Evolutionary conservation across 2,888 invertebrate species (phyloP).

Genomic region (Empis stercorea): DNA sequence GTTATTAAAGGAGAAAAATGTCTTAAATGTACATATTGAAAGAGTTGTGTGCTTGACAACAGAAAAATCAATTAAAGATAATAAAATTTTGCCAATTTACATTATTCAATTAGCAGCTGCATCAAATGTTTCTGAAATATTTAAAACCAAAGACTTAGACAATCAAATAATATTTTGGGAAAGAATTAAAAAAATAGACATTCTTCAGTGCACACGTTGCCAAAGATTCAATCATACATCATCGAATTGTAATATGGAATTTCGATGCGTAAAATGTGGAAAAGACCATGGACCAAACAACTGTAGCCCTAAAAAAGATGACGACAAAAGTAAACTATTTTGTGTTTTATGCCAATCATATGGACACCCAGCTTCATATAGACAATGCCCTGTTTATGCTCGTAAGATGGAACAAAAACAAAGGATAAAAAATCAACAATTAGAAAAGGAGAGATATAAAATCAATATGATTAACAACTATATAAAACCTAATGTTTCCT

Average conservation of each 20-base stretch:
- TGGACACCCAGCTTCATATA: background rate
- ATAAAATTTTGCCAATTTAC: too few species aligned
- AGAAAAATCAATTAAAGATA: too few species aligned
- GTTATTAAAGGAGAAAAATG: too few species aligned
- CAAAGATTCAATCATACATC: background rate
- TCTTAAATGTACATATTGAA: too few species aligned
- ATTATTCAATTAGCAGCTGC: too few species aligned
- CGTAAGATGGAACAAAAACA: background rate
- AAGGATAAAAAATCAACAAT: background rate
- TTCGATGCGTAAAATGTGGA: background rate
- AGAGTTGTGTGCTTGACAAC: too few species aligned
- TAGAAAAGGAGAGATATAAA: too few species aligned
- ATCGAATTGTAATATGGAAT: background rate
- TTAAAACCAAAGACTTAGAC: too few species aligned
- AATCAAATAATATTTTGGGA: too few species aligned
- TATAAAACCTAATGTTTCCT: background rate
- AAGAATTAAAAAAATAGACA: too few species aligned
- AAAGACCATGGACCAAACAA: background rate
- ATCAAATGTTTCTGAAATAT: too few species aligned
- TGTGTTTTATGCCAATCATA: background rate
- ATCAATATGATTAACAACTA: background rate
- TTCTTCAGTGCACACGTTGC: background rate
- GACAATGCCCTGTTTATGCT: background rate
- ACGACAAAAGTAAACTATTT: background rate
- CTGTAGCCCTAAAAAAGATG: background rate